A percentile compares a stretch with the other conserved stretches of the same genome.
These are phyloP conservation scores for Deilephila porcellus DNA, from an alignment of 2,888 invertebrate genomes.

Conservation along the genomic window DNA sequence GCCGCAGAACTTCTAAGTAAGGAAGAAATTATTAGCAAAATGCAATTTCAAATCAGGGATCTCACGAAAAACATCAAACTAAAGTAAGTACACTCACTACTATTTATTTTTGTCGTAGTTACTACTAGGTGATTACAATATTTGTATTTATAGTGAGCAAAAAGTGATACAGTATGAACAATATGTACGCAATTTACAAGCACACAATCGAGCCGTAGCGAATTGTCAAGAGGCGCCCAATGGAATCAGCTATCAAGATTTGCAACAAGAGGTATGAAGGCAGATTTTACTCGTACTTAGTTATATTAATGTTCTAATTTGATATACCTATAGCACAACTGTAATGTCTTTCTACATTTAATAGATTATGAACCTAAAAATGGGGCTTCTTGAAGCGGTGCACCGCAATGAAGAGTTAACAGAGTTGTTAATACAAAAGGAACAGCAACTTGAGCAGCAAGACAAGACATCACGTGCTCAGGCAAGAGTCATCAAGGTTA, in stretches of 20 bases:
- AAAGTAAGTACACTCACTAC: conserved; percentile 57
- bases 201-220: conserved; percentile 59
- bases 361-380: conserved; percentile 75
- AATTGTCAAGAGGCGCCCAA: conserved; percentile 62
- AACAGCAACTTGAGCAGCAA: conserved; percentile 85
- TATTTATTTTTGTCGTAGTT: not conserved
- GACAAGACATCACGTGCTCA: conserved; percentile 85
- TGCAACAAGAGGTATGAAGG: conserved; percentile 72
- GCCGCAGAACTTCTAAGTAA: conserved; percentile 78
- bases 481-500: conserved; percentile 85
- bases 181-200: conserved; percentile 69
- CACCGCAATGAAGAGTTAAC: conserved; percentile 79
- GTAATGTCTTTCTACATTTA: not conserved
- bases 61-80: conserved; percentile 74
- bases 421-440: conserved; percentile 80
- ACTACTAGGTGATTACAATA: not conserved
- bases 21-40: conserved; percentile 74
- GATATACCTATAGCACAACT: not conserved
- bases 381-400: conserved; percentile 73
- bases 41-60: conserved; percentile 76
- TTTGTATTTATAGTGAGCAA: conserved; percentile 65
- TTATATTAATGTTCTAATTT: not conserved
- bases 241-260: conserved; percentile 65
- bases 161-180: conserved; percentile 79
- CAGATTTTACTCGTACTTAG: not conserved